Evolutionary conservation across 2,113 vertebrate species (phyloP), one percentile per base, ranked within the genome.

Genomic region (Mesembrinibis cayennensis): DNA sequence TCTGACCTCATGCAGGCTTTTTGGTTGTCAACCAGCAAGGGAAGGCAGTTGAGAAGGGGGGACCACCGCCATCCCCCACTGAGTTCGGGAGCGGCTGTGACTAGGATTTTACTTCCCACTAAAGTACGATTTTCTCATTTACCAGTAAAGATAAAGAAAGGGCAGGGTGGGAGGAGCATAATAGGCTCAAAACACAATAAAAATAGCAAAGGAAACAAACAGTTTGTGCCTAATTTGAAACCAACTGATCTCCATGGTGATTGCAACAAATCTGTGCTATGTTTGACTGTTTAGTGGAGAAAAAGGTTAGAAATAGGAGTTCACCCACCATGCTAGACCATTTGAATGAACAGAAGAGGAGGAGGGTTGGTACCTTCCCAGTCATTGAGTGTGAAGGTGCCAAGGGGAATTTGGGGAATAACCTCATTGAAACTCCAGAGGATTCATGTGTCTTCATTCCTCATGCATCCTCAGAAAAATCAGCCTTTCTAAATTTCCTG

Each of bases 191-290:
- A 95, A 74, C 61, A 65, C 73, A 91, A 53, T 91, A 92, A 97
- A 95, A 95, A 96, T 93, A 94, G 94, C 73, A 82, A 87, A 95
- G 76, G 88, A 95, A 94, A 94, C 86, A 95, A 96, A 93, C 86
- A 77, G 72, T 95, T 94, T 93, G 53, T 96, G 76, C 67, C 36
- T 95, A 63, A 95, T 93, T 90, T 88, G 82, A 94, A 96, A 96
- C 76, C n/a, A 78, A 3, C 89, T 32, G 34, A 91, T 95, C 94
- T 95, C 96, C 94, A 91, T 96, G 95, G 94, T 94, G 94, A 97
- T 62, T 70, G 84, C 53, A 89, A 90, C 90, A 93, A 91, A 88
- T 72, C 32, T 16, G 47, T 72, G 8, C 82, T 84, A 13, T 2
- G 25, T 95, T 78, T 67, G 76, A 86, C 86, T 87, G 65, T 80